These are phyloP conservation scores for Teleiodes luculella DNA, from an alignment of 2,888 invertebrate genomes.

Conservation along the genomic window DNA sequence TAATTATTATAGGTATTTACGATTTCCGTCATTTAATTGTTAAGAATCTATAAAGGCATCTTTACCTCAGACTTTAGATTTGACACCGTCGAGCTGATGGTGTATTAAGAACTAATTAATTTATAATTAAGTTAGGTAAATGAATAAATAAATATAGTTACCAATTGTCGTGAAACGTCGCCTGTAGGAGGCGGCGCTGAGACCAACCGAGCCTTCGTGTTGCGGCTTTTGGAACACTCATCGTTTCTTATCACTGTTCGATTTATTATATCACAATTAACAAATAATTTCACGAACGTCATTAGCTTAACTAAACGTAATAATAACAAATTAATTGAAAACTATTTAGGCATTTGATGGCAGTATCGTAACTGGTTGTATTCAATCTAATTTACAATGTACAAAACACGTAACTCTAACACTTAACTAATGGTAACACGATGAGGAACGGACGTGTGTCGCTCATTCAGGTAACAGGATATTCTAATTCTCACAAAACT, in stretches of 20 bases:
- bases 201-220: no score
- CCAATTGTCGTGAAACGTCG: constrained; percentile 54
- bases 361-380: constrained; percentile 76
- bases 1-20: constrained; percentile 47
- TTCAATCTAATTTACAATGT: constrained; percentile 68
- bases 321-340: constrained; percentile 58
- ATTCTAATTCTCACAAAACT: constrained; percentile 27
- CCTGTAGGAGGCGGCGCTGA: constrained; percentile 30
- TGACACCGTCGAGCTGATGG: constrained; percentile 71
- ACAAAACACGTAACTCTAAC: constrained; percentile 66
- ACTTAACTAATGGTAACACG: constrained; percentile 77
- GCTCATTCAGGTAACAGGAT: constrained; percentile 74
- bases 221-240: constrained; percentile 19
- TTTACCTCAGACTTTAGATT: constrained; percentile 79
- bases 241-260: constrained; percentile 58
- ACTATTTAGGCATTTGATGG: constrained; percentile 75
- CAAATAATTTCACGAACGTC: constrained; percentile 69
- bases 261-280: constrained; percentile 65
- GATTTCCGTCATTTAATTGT: constrained; percentile 61
- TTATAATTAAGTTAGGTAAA: constrained; percentile 66
- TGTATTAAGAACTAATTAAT: constrained; percentile 67
- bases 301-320: constrained; percentile 54
- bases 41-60: constrained; percentile 79
- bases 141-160: constrained; percentile 72
- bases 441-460: constrained; percentile 72